Conservation (phyloP, 2,888 invertebrate genomes). For the Leucozona laternaria region DNA sequence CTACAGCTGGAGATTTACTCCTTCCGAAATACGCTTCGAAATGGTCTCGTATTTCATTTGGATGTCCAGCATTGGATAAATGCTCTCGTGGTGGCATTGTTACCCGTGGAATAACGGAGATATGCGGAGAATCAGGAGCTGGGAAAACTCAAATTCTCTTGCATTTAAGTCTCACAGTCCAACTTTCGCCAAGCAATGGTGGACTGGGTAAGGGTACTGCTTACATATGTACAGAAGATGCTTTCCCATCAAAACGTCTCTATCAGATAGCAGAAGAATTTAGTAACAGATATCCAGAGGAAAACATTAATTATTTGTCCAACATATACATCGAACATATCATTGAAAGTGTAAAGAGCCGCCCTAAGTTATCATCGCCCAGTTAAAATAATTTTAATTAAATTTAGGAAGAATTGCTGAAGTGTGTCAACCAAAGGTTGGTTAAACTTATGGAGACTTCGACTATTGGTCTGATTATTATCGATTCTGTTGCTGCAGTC, state of each 20-base stretch:
- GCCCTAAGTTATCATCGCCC: neutral
- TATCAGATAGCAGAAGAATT: conserved; percentile 85
- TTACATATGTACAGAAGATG: conserved; percentile 89
- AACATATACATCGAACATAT: conserved; percentile 88
- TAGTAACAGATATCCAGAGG: conserved; percentile 80
- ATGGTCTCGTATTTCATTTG: conserved; percentile 83
- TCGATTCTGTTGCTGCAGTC: conserved; percentile 90
- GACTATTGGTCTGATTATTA: conserved; percentile 87
- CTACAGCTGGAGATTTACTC: conserved; percentile 58
- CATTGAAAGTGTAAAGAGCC: conserved; percentile 83
- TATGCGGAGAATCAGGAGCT: conserved; percentile 89
- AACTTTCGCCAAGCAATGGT: conserved; percentile 84
- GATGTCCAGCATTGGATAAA: conserved; percentile 86
- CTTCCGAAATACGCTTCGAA: conserved; percentile 72
- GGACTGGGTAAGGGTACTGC: conserved; percentile 86
- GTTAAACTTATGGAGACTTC: conserved; percentile 84
- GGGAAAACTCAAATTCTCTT: conserved; percentile 92
- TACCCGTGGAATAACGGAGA: conserved; percentile 88
- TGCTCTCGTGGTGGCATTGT: conserved; percentile 88
- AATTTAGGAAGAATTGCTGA: conserved; percentile 85
- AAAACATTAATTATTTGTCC: conserved; percentile 84
- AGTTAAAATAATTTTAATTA: neutral
- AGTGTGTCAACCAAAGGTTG: conserved; percentile 85
- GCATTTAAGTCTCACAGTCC: conserved; percentile 88
- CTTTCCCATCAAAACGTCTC: conserved; percentile 89